Conservation (phyloP, 2,797 vertebrate genomes). For the Coilia nasus region DNA sequence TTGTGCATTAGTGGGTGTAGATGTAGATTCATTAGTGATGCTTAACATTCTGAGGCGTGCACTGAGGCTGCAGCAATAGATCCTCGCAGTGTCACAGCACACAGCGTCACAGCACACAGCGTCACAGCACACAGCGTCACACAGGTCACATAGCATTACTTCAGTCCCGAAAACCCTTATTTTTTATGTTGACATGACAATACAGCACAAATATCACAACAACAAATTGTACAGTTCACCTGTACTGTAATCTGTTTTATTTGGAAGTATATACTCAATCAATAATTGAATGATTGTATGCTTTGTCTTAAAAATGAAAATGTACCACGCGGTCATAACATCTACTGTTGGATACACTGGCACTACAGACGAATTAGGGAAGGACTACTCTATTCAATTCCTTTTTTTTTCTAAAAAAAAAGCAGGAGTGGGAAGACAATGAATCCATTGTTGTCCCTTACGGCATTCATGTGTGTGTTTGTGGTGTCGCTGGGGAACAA, state of each 20-base stretch:
- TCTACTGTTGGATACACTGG: not conserved
- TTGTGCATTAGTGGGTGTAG: not conserved
- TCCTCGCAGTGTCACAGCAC: not conserved
- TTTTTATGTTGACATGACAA: not conserved
- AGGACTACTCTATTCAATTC: not conserved
- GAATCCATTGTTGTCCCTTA: not conserved
- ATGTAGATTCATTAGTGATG: not conserved
- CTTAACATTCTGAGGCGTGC: not conserved
- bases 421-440: not conserved
- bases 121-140: not conserved
- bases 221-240: not conserved
- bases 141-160: not conserved
- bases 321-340: no score
- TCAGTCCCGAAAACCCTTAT: not conserved
- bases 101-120: not conserved
- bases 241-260: not conserved
- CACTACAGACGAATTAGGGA: not conserved
- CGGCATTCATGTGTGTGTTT: not conserved
- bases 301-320: no score
- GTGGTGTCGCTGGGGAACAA: not conserved
- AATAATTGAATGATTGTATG: no score
- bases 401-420: not conserved
- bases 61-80: not conserved
- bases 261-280: no score
- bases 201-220: not conserved